phyloP scores from a whole-genome alignment of 2,888 invertebrate genomes.

The Leptopilina drosophilae region DNA sequence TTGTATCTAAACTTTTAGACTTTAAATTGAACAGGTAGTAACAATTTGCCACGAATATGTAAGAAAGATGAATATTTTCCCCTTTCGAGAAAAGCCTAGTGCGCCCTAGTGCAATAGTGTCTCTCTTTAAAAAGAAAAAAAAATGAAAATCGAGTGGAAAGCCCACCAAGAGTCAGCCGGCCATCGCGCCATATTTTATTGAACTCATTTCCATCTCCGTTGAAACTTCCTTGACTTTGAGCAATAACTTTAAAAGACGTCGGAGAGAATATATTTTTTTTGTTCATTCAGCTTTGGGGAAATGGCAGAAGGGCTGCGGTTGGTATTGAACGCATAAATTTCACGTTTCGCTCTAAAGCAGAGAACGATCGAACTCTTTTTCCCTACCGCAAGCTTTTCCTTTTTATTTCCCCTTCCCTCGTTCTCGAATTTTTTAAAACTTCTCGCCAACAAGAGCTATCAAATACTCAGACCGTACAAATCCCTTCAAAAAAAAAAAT shows the following conservation, averaged over 20 bases:
- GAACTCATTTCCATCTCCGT: slow-evolving; percentile 67
- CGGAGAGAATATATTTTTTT: slow-evolving; percentile 51
- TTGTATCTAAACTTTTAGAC: too few species aligned
- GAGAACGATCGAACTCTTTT: slow-evolving; percentile 63
- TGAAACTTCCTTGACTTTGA: slow-evolving; percentile 62
- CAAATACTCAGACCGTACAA: slow-evolving; percentile 25
- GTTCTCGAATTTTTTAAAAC: slow-evolving; percentile 17
- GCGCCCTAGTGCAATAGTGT: too few species aligned
- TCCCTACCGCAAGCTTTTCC: background rate
- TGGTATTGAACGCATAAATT: slow-evolving; percentile 70
- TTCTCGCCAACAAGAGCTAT: slow-evolving; percentile 25
- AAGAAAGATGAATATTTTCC: too few species aligned
- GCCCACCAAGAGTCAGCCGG: slow-evolving; percentile 54
- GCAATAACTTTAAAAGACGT: slow-evolving; percentile 67
- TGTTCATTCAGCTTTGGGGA: slow-evolving; percentile 46
- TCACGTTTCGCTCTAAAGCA: slow-evolving; percentile 62
- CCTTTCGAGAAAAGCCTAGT: too few species aligned
- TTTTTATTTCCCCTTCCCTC: slow-evolving; percentile 8
- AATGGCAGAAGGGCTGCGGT: slow-evolving; percentile 50
- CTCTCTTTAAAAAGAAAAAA: slow-evolving; percentile 31
- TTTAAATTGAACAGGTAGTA: too few species aligned
- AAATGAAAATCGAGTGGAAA: slow-evolving; percentile 41
- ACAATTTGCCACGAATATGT: too few species aligned
- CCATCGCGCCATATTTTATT: slow-evolving; percentile 67
- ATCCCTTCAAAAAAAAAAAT: background rate